Evolutionary conservation across 2,113 vertebrate genomes (phyloP).

Genomic region (Gopherus flavomarginatus): DNA sequence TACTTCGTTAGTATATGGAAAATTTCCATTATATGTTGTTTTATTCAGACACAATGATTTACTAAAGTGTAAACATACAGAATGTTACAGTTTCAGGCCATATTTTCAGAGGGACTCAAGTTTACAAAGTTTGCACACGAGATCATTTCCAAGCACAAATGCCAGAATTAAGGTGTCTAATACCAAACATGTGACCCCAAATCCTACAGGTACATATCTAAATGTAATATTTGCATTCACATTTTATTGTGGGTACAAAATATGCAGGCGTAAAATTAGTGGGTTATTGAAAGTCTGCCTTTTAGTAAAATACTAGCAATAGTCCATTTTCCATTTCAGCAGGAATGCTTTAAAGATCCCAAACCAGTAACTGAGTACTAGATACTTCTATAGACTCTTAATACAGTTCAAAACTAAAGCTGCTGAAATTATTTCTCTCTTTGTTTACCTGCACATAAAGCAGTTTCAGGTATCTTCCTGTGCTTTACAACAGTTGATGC

Average conservation of each 20-base stretch:
- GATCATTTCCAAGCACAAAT: not conserved
- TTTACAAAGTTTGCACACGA: not conserved
- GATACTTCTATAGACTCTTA: not conserved
- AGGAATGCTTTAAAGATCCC: not conserved
- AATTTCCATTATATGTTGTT: not conserved
- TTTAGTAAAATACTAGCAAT: not conserved
- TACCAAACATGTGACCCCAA: not conserved
- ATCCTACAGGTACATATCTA: not conserved
- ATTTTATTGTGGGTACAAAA: not conserved
- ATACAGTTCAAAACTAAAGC: not conserved
- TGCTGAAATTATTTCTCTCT: not conserved
- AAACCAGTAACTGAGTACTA: not conserved
- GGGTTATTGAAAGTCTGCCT: not conserved
- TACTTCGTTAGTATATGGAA: not conserved
- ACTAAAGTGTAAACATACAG: not conserved
- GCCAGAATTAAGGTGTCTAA: not conserved
- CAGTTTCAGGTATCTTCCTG: not conserved
- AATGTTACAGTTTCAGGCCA: not conserved
- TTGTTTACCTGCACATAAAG: not conserved
- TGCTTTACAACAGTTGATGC: not conserved
- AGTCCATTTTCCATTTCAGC: not conserved
- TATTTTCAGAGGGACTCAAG: not conserved
- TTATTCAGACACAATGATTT: not conserved
- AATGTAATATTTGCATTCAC: not conserved
- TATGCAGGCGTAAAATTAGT: not conserved